Percentiles rank a stretch among this genome's conserved stretches.
Evolutionary conservation across 2,797 vertebrate species (phyloP).

Genomic region (Carcharodon carcharias): DNA sequence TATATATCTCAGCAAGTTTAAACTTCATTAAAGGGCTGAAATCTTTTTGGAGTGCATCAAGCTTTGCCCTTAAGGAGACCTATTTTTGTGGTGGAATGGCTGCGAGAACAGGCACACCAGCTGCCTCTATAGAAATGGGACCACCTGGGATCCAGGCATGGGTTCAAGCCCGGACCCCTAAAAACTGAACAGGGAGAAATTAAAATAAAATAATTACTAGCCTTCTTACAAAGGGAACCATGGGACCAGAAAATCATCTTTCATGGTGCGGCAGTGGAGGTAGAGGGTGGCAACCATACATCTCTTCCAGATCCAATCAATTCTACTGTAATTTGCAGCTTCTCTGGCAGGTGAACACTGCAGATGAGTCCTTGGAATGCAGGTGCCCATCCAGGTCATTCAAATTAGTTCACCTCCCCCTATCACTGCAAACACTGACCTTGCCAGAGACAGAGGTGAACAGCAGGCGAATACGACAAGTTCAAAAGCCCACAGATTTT

Average conservation of each 20-base stretch:
- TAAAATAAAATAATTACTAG: not conserved
- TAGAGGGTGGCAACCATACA: not conserved
- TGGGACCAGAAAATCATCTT: not conserved
- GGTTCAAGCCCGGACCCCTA: not conserved
- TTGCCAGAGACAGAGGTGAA: not conserved
- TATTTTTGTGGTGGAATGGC: not conserved
- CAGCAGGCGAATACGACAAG: no score
- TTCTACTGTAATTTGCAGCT: not conserved
- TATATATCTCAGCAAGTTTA: not conserved
- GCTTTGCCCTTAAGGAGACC: not conserved
- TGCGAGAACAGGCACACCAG: not conserved
- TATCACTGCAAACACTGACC: not conserved
- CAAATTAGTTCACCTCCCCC: no score
- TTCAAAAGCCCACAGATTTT: no score
- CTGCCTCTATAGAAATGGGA: not conserved
- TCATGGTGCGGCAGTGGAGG: not conserved
- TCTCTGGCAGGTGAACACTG: not conserved
- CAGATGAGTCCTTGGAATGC: no score
- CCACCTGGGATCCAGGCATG: not conserved
- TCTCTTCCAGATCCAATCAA: not conserved
- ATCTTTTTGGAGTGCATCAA: not conserved
- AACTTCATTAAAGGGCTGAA: not conserved
- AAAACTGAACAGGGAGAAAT: not conserved
- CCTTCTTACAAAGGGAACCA: no score
- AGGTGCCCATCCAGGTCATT: not conserved